phyloP scores from a whole-genome alignment of 2,797 vertebrate genomes.

The Sebastes alutus region DNA sequence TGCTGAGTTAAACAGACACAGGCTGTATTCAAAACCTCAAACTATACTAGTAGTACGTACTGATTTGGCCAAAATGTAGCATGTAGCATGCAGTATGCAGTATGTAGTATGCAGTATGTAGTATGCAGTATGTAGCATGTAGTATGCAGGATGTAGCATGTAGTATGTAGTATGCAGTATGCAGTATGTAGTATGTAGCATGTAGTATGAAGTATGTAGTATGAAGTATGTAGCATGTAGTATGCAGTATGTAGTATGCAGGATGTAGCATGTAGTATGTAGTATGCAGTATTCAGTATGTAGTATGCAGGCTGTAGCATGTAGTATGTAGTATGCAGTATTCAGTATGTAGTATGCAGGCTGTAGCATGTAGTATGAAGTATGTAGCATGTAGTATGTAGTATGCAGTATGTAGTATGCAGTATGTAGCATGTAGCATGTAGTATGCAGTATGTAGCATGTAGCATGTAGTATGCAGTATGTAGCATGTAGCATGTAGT shows the following conservation, averaged over 20 bases:
- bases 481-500: accelerated
- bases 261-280: accelerated
- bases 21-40: no score
- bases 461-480: accelerated
- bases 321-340: no score
- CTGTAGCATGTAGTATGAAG: no score
- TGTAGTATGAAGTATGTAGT: accelerated
- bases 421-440: accelerated
- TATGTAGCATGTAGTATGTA: accelerated
- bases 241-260: accelerated
- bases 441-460: accelerated
- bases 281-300: no score
- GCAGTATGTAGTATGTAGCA: accelerated
- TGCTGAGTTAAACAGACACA: no score
- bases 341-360: no score
- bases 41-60: no score
- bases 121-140: accelerated
- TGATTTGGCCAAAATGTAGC: no score
- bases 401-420: accelerated
- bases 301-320: no score
- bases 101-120: no score
- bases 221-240: no score
- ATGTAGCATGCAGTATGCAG: no score
- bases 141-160: accelerated
- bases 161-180: accelerated